Evolutionary conservation across 2,113 vertebrate genomes (phyloP), one percentile per base, ranked within the genome.

Genomic region (Lipophrys pholis): DNA sequence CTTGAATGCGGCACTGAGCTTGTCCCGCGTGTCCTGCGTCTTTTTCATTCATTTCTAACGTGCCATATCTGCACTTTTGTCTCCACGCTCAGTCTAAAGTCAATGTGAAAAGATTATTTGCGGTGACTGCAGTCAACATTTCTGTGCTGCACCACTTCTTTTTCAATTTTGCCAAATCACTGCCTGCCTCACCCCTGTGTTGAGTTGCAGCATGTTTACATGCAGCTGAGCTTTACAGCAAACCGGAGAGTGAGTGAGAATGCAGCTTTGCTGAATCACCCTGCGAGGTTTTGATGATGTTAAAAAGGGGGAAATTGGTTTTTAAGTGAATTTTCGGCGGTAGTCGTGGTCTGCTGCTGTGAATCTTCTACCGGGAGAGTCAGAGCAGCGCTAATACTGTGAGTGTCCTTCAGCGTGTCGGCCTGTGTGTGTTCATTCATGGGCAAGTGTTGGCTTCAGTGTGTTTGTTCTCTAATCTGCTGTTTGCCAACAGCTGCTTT

Each of bases 401-500:
- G 21, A 30, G 21, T 30, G 21, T 30, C 21, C 21, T 12, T 5
- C 7, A 16, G 42, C 55, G 49, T 72, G 59, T 38, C 0, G 1
- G 15, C 8, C 3, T 56, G 53, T 73, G 15, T 64, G 30, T 72
- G 49, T 62, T 49, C 65, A 51, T 43, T 41, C 38, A n/a, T 69
- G 39, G 52, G 42, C 35, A 49, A 52, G 60, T 60, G 46, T 63
- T 55, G 67, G 49, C 46, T 54, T 62, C 14, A 39, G 8, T 74
- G 21, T 62, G 71, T 78, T 38, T 30, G 12, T 30, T 42, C 40
- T 61, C 0, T 59, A 7, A 76, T 69, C 46, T 9, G 8, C 43
- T 70, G 41, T 76, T 71, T 78, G 50, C 62, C 62, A 39, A 40
- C 56, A 74, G 71, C 82, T 83, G 59, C 69, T 76, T 76, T 65